phyloP scores from a whole-genome alignment of 2,797 vertebrate genomes.

The Cichlasoma orientale region DNA sequence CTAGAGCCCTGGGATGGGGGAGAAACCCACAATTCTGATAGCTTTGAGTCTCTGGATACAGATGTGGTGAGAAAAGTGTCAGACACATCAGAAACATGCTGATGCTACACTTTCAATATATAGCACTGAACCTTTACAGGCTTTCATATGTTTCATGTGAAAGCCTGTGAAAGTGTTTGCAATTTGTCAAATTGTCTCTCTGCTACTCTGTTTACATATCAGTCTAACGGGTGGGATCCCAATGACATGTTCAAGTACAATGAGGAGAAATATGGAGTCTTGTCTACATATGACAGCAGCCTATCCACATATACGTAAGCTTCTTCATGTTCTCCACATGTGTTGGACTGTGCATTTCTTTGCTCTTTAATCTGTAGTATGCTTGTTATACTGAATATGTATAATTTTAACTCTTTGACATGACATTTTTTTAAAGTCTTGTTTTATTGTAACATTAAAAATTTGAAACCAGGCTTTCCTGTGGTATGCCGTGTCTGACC shows the following conservation, averaged over 20 bases:
- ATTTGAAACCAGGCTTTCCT: neutral
- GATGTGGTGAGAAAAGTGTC: constrained; percentile 87
- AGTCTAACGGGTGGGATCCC: constrained; percentile 99
- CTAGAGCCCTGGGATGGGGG: constrained; percentile 98
- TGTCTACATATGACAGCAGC: constrained; percentile 99
- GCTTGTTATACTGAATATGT: neutral
- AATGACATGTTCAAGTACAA: constrained; percentile 99
- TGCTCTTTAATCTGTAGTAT: too few relatives aligned
- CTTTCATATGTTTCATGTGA: neutral
- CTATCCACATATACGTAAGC: constrained; percentile 98
- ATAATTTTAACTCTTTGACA: neutral
- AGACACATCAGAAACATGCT: neutral
- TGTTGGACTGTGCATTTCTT: neutral
- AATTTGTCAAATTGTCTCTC: constrained; percentile 1
- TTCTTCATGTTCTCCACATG: neutral
- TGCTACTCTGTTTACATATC: constrained; percentile 10
- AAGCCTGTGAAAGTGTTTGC: constrained; percentile 4
- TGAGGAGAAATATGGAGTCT: constrained; percentile 97
- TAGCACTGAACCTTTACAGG: neutral
- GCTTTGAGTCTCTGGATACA: constrained; percentile 94
- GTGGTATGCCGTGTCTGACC: constrained; percentile 14
- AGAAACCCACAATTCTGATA: constrained; percentile 87
- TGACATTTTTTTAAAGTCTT: neutral
- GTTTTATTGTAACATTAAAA: neutral
- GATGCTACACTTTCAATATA: neutral